phyloP scores from a whole-genome alignment of 2,797 vertebrate genomes.

The Fringilla coelebs region DNA sequence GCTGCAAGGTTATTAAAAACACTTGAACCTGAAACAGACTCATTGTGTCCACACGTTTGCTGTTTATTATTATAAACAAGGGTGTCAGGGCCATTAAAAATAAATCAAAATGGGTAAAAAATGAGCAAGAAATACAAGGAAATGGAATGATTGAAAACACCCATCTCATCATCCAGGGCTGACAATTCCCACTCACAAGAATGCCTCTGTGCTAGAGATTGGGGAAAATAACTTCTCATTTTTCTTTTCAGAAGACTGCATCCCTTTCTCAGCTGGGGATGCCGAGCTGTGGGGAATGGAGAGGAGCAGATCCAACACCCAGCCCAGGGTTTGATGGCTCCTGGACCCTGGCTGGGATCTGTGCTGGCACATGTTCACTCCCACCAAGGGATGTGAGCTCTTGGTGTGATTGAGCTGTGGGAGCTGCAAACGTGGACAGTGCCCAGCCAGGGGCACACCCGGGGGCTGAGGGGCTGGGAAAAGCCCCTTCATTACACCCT shows the following conservation, averaged over 20 bases:
- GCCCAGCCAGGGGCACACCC: not conserved
- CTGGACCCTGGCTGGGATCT: not conserved
- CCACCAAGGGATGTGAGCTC: not conserved
- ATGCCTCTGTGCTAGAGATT: not conserved
- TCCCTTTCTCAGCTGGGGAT: not conserved
- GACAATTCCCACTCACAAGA: not conserved
- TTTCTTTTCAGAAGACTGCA: not conserved
- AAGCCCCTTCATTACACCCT: not conserved
- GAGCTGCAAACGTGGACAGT: not conserved
- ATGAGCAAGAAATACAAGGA: slow-evolving; percentile 27
- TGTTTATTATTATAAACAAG: slow-evolving; percentile 65
- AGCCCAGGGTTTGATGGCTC: not conserved
- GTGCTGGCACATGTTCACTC: rapidly evolving
- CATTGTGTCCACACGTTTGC: slow-evolving; percentile 48
- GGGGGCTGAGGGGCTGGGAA: not conserved
- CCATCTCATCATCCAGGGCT: not conserved
- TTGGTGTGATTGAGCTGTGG: not conserved
- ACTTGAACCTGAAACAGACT: slow-evolving; percentile 55
- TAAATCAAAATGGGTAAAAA: slow-evolving; percentile 34
- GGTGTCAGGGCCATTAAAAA: slow-evolving; percentile 60
- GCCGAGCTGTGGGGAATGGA: not conserved
- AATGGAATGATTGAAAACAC: slow-evolving; percentile 49
- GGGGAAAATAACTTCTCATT: not conserved
- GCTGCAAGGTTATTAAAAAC: slow-evolving; percentile 56
- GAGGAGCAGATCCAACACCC: not conserved